A percentile compares a stretch with the other conserved stretches of the same genome.
phyloP scores from a whole-genome alignment of 1,140 invertebrate genomes.

The Magallana gigas region DNA sequence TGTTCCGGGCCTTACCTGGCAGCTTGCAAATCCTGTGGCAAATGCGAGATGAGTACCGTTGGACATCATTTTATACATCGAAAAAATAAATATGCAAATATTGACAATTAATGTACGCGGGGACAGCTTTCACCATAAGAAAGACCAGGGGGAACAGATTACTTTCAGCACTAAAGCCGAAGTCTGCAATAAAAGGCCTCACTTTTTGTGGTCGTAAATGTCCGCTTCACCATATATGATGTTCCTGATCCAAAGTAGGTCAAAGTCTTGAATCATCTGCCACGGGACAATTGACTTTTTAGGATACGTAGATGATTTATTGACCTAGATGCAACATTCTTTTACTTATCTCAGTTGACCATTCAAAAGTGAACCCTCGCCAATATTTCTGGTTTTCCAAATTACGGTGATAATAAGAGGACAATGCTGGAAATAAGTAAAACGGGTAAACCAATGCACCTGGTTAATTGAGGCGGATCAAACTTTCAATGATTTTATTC shows the following conservation, averaged over 20 bases:
- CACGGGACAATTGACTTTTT: background rate
- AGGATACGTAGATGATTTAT: background rate
- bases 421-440: too few species aligned
- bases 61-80: constrained; percentile 30
- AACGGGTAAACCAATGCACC: too few species aligned
- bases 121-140: constrained; percentile 16
- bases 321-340: background rate
- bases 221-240: background rate
- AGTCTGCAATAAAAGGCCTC: background rate
- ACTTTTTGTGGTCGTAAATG: background rate
- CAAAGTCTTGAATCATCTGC: constrained; percentile 21
- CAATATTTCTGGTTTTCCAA: too few species aligned
- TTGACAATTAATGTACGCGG: constrained; percentile 23
- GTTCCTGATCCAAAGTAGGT: constrained; percentile 3
- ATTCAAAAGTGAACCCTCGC: too few species aligned
- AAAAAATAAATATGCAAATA: constrained; percentile 39
- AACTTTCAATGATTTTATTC: too few species aligned
- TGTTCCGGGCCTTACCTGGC: background rate
- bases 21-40: constrained; percentile 8
- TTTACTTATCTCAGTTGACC: background rate
- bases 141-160: background rate
- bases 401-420: too few species aligned
- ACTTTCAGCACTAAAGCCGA: constrained; percentile 21
- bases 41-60: background rate
- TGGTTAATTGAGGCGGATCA: too few species aligned